phyloP scores from a whole-genome alignment of 2,797 vertebrate genomes.

The Tenualosa thibaudeaui region DNA sequence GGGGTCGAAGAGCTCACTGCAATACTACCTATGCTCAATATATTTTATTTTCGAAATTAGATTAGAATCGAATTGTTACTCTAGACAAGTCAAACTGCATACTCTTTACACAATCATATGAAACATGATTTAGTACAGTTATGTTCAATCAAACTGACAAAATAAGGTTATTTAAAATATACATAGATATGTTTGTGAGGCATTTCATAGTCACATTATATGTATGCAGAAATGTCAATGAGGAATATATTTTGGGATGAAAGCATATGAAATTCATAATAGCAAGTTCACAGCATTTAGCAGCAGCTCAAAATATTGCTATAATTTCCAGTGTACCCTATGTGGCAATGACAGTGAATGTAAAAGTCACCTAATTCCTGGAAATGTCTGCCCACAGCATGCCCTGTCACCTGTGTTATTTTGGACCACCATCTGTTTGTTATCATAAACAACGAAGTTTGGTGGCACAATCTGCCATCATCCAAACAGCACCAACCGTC shows the following conservation, averaged over 20 bases:
- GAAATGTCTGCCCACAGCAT: constrained; percentile 1
- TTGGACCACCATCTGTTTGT: background rate
- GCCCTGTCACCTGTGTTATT: background rate
- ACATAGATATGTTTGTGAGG: background rate
- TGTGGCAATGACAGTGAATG: too few species aligned
- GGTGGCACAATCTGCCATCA: constrained; percentile 10
- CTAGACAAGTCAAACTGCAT: background rate
- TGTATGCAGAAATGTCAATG: background rate
- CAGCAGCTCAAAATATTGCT: background rate
- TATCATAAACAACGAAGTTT: background rate
- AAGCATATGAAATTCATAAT: background rate
- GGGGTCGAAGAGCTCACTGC: background rate
- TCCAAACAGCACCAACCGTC: constrained; percentile 8
- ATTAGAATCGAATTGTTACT: background rate
- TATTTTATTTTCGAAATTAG: background rate
- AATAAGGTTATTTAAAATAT: background rate
- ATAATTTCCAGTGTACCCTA: background rate
- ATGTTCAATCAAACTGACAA: background rate
- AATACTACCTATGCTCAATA: background rate
- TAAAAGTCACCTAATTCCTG: background rate
- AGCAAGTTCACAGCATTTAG: background rate
- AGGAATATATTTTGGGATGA: background rate
- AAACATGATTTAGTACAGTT: background rate
- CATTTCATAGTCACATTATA: background rate
- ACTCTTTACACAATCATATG: background rate